phyloP scores from a whole-genome alignment of 2,888 invertebrate genomes.

The Cryptus armator region DNA sequence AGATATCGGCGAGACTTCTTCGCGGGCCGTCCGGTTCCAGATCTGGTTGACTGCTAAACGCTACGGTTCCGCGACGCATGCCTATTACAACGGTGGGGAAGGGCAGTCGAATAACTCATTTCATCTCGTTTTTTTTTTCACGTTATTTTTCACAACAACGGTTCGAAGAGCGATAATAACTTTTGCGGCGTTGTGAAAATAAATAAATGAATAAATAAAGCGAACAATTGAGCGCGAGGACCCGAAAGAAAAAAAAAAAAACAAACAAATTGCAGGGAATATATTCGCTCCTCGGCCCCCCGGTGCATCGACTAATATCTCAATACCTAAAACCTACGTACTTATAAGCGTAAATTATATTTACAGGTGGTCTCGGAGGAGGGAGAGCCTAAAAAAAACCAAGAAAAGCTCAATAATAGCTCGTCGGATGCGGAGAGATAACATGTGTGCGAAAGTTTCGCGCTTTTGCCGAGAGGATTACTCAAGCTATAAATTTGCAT shows the following conservation, averaged over 20 bases:
- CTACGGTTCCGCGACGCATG: slow-evolving; percentile 84
- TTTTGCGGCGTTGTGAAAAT: background rate
- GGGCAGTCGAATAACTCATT: slow-evolving; percentile 50
- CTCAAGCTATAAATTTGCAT: slow-evolving; percentile 47
- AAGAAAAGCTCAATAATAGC: slow-evolving; percentile 24
- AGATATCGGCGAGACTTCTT: slow-evolving; percentile 82
- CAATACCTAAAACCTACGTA: slow-evolving; percentile 57
- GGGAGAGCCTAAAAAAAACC: slow-evolving; percentile 41
- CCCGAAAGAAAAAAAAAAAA: slow-evolving; percentile 25
- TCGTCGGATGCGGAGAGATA: background rate
- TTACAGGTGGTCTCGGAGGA: slow-evolving; percentile 46
- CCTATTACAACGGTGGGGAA: slow-evolving; percentile 75
- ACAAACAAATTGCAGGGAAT: slow-evolving; percentile 20
- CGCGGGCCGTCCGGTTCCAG: slow-evolving; percentile 80
- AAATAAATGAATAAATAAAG: slow-evolving; percentile 7
- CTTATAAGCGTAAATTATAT: slow-evolving; percentile 53
- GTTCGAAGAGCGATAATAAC: background rate
- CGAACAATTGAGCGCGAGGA: slow-evolving; percentile 23
- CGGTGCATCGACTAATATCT: slow-evolving; percentile 40
- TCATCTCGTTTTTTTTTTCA: slow-evolving; percentile 3
- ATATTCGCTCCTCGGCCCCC: background rate
- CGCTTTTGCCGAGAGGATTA: slow-evolving; percentile 12
- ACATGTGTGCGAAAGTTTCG: slow-evolving; percentile 35
- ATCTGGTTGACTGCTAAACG: slow-evolving; percentile 84
- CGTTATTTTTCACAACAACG: slow-evolving; percentile 23